Evolutionary conservation across 2,113 vertebrate species (phyloP), one percentile per base, ranked within the genome.

Genomic region (Burhinus bistriatus): DNA sequence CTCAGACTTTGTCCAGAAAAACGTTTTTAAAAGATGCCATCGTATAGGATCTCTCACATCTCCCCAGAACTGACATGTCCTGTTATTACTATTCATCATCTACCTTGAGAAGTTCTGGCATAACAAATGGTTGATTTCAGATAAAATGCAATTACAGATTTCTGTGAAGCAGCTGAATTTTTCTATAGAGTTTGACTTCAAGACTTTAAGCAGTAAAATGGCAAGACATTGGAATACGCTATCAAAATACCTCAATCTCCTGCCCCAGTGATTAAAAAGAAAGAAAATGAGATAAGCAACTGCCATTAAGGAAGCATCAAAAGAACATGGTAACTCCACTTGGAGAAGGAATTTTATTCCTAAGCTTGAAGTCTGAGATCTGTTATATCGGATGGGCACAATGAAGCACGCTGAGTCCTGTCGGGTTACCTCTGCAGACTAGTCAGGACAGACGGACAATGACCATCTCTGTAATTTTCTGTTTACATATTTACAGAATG

Each of bases 401-500:
- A 6, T 0, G 4, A 82, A 87, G 84, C 81, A 0, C 77, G 93
- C 87, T 0, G 25, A 69, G 78, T 94, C 93, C 95, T 96, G 96
- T 0, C 38, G 32, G 75, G 62, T 38, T 77, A 65, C 36, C 89
- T 94, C 68, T 29, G 49, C 62, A 96, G 93, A 88, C 87, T 11
- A 44, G 29, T 87, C 84, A 88, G 93, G 87, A 97, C 95, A 94
- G 93, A 94, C 2, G 32, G 93, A 88, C 93, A 95, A 13, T 80
- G 96, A 91, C 78, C 96, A 92, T 15, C 90, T 80, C 95, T 72
- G 73, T 91, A 96, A 96, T 93, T 79, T 93, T 94, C 93, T 96
- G 87, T 90, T 90, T 85, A 91, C 25, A 6, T 80, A 93, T 72
- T 90, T 92, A 93, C 84, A 85, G 87, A 91, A 73, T 0, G 25